These are phyloP conservation scores for Cyprinodon variegatus DNA, from an alignment of 2,113 vertebrate genomes.

Conservation along the genomic window DNA sequence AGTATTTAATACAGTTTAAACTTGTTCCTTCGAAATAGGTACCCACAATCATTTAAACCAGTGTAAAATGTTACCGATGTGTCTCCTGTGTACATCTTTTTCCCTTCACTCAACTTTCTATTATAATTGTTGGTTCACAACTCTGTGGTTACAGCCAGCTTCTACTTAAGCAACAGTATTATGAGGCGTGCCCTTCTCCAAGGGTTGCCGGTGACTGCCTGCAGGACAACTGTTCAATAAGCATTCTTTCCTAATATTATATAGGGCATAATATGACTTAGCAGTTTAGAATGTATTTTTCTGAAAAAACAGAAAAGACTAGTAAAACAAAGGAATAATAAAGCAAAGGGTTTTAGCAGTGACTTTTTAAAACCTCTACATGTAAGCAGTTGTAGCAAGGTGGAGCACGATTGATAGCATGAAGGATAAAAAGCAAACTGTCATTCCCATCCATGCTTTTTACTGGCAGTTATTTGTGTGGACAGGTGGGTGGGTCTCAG, in stretches of 20 bases:
- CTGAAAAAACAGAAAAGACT: not conserved
- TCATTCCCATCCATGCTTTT: constrained; percentile 11
- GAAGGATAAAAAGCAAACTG: not conserved
- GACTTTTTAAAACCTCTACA: not conserved
- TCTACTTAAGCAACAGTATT: too few relatives aligned
- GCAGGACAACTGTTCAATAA: not conserved
- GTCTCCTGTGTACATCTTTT: too few relatives aligned
- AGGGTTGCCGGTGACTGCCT: not conserved
- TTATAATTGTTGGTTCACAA: too few relatives aligned
- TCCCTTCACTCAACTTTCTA: too few relatives aligned
- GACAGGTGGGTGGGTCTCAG: constrained; percentile 76
- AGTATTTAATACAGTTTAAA: too few relatives aligned
- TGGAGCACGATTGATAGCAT: not conserved
- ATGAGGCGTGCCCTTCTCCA: not conserved
- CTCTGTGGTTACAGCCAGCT: too few relatives aligned
- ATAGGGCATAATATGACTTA: not conserved
- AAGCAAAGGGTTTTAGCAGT: not conserved
- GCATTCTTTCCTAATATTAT: not conserved
- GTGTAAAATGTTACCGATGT: too few relatives aligned
- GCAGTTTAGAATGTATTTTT: too few relatives aligned
- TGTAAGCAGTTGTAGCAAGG: not conserved
- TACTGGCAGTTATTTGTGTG: constrained; percentile 67
- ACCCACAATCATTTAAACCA: too few relatives aligned
- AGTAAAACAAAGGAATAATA: not conserved
- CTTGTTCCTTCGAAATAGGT: too few relatives aligned